Percentiles rank a stretch among this genome's conserved stretches.
Conservation (phyloP, 2,113 vertebrate species). For the Nothobranchius kuhntae region DNA sequence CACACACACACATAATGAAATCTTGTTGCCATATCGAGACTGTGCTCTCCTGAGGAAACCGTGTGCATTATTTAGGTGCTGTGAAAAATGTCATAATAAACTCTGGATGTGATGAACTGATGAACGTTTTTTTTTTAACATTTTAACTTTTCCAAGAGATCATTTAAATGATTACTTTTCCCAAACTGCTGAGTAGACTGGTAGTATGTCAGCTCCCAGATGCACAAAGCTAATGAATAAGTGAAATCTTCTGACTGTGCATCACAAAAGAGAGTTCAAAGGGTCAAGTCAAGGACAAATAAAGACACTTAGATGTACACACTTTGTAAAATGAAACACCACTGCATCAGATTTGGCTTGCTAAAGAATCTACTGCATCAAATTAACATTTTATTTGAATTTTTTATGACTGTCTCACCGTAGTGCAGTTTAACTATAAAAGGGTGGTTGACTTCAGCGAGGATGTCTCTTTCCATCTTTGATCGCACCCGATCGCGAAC, state of each 20-base stretch:
- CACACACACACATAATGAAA: constrained; percentile 4
- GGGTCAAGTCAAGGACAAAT: neutral
- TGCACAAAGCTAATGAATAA: too few species aligned
- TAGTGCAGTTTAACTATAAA: constrained; percentile 98
- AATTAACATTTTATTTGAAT: too few species aligned
- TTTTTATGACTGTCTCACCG: constrained; percentile 73
- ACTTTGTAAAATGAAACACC: neutral
- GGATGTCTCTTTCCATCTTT: constrained; percentile 97
- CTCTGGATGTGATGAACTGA: neutral
- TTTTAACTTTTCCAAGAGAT: too few species aligned
- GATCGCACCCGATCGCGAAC: constrained; percentile 94
- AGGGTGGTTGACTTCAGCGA: constrained; percentile 96
- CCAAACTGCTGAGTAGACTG: too few species aligned
- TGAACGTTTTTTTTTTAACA: too few species aligned
- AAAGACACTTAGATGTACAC: neutral
- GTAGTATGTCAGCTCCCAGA: neutral
- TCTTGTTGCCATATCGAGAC: neutral
- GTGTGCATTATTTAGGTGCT: neutral
- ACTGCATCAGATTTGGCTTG: too few species aligned
- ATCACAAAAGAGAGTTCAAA: too few species aligned
- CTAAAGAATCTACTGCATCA: too few species aligned
- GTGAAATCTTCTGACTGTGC: too few species aligned
- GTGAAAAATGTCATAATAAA: neutral
- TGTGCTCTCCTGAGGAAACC: constrained; percentile 9
- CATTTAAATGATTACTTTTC: too few species aligned